Evolutionary conservation across 2,888 invertebrate species (phyloP).

Genomic region (Globia sparganii): DNA sequence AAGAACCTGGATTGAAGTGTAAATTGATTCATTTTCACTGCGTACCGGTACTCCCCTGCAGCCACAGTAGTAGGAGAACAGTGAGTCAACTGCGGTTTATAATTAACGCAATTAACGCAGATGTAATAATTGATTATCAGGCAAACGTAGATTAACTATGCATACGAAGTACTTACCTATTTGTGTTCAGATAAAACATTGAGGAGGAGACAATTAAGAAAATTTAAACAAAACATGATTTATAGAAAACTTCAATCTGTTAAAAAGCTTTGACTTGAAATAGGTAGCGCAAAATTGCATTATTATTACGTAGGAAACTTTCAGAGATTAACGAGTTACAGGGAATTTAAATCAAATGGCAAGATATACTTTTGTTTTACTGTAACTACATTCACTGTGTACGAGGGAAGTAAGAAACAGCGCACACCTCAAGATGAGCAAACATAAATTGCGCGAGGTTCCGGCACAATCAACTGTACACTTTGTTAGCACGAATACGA

Average conservation of each 20-base stretch:
- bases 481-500: conserved; percentile 69
- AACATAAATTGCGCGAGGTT: conserved; percentile 89
- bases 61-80: conserved; percentile 2
- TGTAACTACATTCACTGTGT: conserved; percentile 31
- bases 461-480: conserved; percentile 83
- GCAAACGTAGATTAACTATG: neutral
- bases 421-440: conserved; percentile 83
- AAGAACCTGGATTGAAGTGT: conserved; percentile 89
- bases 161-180: neutral
- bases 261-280: neutral
- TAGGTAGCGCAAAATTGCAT: neutral
- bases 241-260: neutral
- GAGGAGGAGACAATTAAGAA: neutral
- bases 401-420: conserved; percentile 57
- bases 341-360: neutral
- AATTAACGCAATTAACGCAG: neutral
- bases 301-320: neutral
- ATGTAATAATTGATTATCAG: neutral
- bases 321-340: neutral
- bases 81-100: conserved; percentile 12
- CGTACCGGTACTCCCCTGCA: conserved; percentile 60
- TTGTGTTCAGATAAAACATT: neutral
- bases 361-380: conserved; percentile 6
- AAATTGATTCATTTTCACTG: conserved; percentile 87
- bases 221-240: neutral